Evolutionary conservation across 2,888 invertebrate genomes (phyloP), one percentile per base, ranked within the genome.

Genomic region (Xanthia togata): DNA sequence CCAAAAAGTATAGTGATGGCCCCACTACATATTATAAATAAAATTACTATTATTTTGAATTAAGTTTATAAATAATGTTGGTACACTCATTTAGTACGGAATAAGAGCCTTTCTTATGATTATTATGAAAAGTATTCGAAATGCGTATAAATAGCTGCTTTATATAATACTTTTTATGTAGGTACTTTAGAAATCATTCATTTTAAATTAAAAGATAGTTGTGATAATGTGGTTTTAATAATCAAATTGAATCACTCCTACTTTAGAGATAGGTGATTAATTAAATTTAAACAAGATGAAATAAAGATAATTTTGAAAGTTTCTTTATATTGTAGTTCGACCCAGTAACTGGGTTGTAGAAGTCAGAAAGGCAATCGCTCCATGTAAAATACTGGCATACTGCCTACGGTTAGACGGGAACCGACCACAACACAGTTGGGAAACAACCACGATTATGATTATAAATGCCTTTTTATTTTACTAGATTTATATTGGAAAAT

Each of bases 91-190:
- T 67, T 5, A 60, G 76, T 72, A 82, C 82, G 82, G 60, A 70
- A 76, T 76, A 82, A 85, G 76, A 85, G 78, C 69, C 67, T 55
- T 62, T 65, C 14, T 53, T 80, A 17, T 31, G 72, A 55, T 38
- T 11, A 57, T 41, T 38, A 23, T 35, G 41, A 64, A 5, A 35
- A 55, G n/a, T 68, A 50, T 65, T 26, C 23, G 6, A 44, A 63
- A 44, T 35, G 14, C 20, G 53, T 73, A n/a, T 12, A 80, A 50
- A 73, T 80, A 82, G 78, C 83, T 79, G 79, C 83, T 67, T 14
- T 23, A 41, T 41, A 57, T 70, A 83, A 83, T 80, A 83, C 62
- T 44, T 12, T 12, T 44, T 35, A 31, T 53, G 14, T 44, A 31
- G 31, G 31, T 31, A 35, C 8, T 50, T 62, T 47, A 55, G 12